Conservation (phyloP, 2,113 vertebrate genomes). For the Nothocercus nigrocapillus region DNA sequence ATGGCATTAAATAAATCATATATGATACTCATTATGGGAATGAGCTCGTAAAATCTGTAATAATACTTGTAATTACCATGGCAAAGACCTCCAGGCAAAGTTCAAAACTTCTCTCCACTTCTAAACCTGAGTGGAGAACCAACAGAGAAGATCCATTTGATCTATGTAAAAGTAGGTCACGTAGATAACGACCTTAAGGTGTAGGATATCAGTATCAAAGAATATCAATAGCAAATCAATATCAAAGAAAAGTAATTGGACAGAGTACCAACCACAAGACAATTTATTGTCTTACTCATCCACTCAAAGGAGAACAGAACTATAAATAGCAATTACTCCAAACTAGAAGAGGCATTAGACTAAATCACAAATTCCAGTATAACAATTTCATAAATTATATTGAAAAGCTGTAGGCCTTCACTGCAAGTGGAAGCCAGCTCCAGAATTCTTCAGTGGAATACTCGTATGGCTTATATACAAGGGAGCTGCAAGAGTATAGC, state of each 20-base stretch:
- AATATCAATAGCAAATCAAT: not conserved
- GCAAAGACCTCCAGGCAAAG: not conserved
- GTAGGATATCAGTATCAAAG: not conserved
- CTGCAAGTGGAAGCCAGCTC: too few species aligned
- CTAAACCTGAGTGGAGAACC: not conserved
- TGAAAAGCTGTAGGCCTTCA: too few species aligned
- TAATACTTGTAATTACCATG: not conserved
- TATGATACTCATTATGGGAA: not conserved
- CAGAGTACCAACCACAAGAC: not conserved
- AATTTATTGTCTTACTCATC: too few species aligned
- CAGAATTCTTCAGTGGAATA: too few species aligned
- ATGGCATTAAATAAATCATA: not conserved
- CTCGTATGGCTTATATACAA: too few species aligned
- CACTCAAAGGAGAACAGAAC: too few species aligned
- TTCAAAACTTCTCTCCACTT: not conserved
- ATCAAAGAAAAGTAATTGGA: not conserved
- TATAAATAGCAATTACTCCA: too few species aligned
- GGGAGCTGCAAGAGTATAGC: too few species aligned
- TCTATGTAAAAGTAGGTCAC: fast-evolving
- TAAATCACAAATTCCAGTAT: too few species aligned
- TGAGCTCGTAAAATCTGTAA: not conserved
- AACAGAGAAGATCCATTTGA: not conserved
- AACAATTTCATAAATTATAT: too few species aligned
- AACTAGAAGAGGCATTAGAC: too few species aligned
- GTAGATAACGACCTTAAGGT: not conserved